Evolutionary conservation across 2,113 vertebrate genomes (phyloP), one percentile per base, ranked within the genome.

Genomic region (Leptobrachium ailaonicum): DNA sequence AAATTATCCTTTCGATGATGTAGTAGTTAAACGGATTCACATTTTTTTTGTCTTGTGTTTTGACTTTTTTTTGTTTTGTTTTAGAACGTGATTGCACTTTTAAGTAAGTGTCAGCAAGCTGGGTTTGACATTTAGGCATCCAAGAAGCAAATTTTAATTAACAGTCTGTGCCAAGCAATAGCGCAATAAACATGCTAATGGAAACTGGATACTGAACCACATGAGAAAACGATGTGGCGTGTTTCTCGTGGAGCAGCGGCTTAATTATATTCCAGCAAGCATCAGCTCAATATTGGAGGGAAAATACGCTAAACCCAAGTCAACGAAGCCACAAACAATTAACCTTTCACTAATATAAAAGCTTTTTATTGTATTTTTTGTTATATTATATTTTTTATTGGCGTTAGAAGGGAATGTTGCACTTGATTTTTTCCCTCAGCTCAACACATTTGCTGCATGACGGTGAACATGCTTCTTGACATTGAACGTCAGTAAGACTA

Each of bases 81-180:
- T 68, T 2, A 60, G 68, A 71, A 78, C 54, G 76, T 71, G 76
- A 78, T 8, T 47, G 44, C 60, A 63, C 58, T 71, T 63, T 78
- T 44, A 78, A 78, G 76, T 50, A 53, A 45, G 66, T 62, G 67
- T 41, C 76, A 71, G 67, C 10, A 43, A 78, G 76, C 12, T 10
- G 76, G 69, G 14, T 78, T 32, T 71, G 68, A 78, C 76, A 77
- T 78, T 78, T 71, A n/a, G 58, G 76, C 76, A 71, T 71, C n/a
- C 76, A 50, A 63, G 67, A 78, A n/a, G 20, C 69, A 78, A 71
- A 62, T 56, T 78, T 78, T 78, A 78, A 78, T 78, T 78, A 78
- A 78, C 67, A 70, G 67, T 56, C 20, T 20, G 56, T 41, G 67
- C 76, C 43, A 62, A 63, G 54, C 44, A 47, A 64, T 5, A 40